Evolutionary conservation across 2,113 vertebrate genomes (phyloP), one percentile per base, ranked within the genome.

Genomic region (Halcyon malimbica): DNA sequence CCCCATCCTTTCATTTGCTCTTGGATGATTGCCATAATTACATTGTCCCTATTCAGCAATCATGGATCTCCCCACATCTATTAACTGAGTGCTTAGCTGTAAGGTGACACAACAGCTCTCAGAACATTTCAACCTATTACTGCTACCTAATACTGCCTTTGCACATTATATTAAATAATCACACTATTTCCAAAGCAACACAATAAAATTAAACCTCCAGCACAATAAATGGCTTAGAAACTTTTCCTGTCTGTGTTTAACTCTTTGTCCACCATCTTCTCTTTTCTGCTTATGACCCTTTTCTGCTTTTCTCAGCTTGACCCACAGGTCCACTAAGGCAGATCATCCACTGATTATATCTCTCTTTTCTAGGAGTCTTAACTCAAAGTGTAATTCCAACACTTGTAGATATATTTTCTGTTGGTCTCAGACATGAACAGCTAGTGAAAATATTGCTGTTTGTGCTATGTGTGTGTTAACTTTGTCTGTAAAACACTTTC

Each of bases 1-100:
- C 12, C 42, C 8, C 21, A 24, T 82, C 16, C 65, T 88, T 93
- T 71, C 25, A 83, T 91, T 93, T 96, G 39, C 31, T 86, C 39
- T 86, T 95, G 92, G 79, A 87, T 78, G 64, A 53, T 59, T 92
- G 83, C 56, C 76, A 92, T 64, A 78, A 81, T 44, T 90, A 41
- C 46, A 59, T n/a, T 90, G 83, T 68, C 85, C 51, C 39, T 59
- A 71, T 70, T 88, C 71, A 92, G 24, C 42, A 71, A 70, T 39
- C 18, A n/a, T 39, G 53, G 54, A 94, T 74, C 19, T n/a, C 20
- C 46, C 14, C 11, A 11, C 90, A 68, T 33, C 59, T 92, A 25
- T 83, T 77, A 88, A 68, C 13, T 57, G 50, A 65, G 25, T 51
- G 10, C 63, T 90, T 65, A 89, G 44, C 50, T 62, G 16, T 42